These are phyloP conservation scores for Schizothorax lantsangensis DNA, from an alignment of 2,797 vertebrate genomes.

Conservation along the genomic window DNA sequence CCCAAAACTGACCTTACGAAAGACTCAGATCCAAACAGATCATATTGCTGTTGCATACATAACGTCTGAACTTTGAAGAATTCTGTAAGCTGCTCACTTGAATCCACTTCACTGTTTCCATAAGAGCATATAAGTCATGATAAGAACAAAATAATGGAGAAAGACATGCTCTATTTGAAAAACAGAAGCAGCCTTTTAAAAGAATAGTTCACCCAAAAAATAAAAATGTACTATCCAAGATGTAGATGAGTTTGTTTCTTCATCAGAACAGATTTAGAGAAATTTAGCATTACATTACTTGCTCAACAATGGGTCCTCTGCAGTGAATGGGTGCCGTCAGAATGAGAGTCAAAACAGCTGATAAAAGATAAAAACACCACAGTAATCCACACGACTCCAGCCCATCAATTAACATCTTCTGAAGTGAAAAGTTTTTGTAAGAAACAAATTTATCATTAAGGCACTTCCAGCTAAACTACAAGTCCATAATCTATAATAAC, in stretches of 20 bases:
- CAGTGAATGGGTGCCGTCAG: background rate
- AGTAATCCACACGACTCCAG: background rate
- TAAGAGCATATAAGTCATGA: constrained; percentile 2
- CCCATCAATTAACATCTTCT: background rate
- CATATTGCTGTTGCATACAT: background rate
- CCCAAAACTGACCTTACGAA: constrained; percentile 34
- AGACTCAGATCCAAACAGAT: constrained; percentile 5
- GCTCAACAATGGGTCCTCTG: background rate
- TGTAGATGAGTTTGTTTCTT: background rate
- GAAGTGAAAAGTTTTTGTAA: background rate
- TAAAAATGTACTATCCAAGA: background rate
- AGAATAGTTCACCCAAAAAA: background rate
- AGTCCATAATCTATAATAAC: background rate
- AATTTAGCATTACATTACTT: background rate
- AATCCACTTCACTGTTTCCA: constrained; percentile 6
- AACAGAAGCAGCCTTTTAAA: background rate
- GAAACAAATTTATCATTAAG: background rate
- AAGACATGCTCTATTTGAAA: background rate
- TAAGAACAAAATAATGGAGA: background rate
- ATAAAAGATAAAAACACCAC: background rate
- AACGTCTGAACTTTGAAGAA: constrained; percentile 23
- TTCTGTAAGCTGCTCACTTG: constrained; percentile 14
- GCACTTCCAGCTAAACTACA: background rate
- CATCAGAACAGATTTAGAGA: background rate
- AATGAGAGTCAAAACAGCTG: background rate